phyloP scores from a whole-genome alignment of 2,888 invertebrate genomes.

The Eledona agricola region DNA sequence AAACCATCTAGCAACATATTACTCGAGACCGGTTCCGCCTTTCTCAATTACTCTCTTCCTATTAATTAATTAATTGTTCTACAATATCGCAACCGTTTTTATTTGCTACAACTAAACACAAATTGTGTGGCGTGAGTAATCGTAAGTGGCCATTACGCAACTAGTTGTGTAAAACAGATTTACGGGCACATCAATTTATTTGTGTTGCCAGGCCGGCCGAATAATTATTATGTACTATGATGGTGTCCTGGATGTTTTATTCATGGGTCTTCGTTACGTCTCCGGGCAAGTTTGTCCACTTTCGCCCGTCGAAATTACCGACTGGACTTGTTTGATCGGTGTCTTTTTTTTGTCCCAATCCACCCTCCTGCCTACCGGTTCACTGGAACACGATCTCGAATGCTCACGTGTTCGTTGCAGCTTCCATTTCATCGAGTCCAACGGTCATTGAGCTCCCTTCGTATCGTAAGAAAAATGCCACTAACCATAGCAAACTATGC shows the following conservation, averaged over 20 bases:
- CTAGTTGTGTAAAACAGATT: slow-evolving; percentile 13
- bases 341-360: slow-evolving; percentile 19
- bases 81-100: too few relatives aligned
- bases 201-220: slow-evolving; percentile 29
- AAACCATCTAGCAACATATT: too few relatives aligned
- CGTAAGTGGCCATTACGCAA: too few relatives aligned
- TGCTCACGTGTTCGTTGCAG: slow-evolving; percentile 26
- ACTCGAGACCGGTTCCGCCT: too few relatives aligned
- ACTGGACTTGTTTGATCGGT: slow-evolving; percentile 29
- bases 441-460: too few relatives aligned
- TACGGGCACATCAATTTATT: slow-evolving; percentile 9
- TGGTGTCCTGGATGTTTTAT: slow-evolving; percentile 38
- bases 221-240: slow-evolving; percentile 32
- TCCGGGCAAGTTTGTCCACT: slow-evolving; percentile 38
- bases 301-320: slow-evolving; percentile 38
- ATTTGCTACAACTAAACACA: too few relatives aligned
- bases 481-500: too few relatives aligned
- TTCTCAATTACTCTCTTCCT: slow-evolving; percentile 4
- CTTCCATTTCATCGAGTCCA: slow-evolving; percentile 22
- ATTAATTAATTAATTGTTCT: too few relatives aligned
- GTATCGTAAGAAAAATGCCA: too few relatives aligned
- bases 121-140: too few relatives aligned
- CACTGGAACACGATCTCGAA: slow-evolving; percentile 35
- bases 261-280: slow-evolving; percentile 34
- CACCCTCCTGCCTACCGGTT: slow-evolving; percentile 37